Evolutionary conservation across 2,797 vertebrate genomes (phyloP).

Genomic region (Trachurus trachurus): DNA sequence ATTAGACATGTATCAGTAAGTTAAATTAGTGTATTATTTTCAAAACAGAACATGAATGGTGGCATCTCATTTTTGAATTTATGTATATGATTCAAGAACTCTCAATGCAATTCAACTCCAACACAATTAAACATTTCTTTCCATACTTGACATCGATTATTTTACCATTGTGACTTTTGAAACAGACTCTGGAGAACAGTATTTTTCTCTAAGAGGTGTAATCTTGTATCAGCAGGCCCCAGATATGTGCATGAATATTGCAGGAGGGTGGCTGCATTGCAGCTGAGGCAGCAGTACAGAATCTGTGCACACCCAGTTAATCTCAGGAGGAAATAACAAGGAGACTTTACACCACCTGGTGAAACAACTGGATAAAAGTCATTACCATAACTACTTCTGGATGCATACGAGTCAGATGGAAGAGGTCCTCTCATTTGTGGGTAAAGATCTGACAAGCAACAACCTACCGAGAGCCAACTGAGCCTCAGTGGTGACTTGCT

Average conservation of each 20-base stretch:
- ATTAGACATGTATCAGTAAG: neutral
- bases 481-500: neutral
- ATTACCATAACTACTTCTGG: slow-evolving; percentile 25
- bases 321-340: slow-evolving; percentile 63
- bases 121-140: slow-evolving; percentile 35
- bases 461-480: neutral
- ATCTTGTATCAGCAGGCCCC: slow-evolving; percentile 53
- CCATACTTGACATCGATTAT: slow-evolving; percentile 22
- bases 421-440: slow-evolving; percentile 10
- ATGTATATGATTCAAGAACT: neutral
- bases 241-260: slow-evolving; percentile 68
- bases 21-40: neutral
- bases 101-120: neutral
- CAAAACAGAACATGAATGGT: too few relatives aligned
- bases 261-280: slow-evolving; percentile 49
- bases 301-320: slow-evolving; percentile 57
- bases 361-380: slow-evolving; percentile 53
- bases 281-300: slow-evolving; percentile 60
- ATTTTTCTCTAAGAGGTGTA: slow-evolving; percentile 51
- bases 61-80: neutral
- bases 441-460: slow-evolving; percentile 1
- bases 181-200: slow-evolving; percentile 34
- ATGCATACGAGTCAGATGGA: slow-evolving; percentile 16
- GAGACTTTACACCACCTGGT: slow-evolving; percentile 37
- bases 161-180: slow-evolving; percentile 33